Evolutionary conservation across 2,113 vertebrate genomes (phyloP).

Genomic region (Cathartes aura): DNA sequence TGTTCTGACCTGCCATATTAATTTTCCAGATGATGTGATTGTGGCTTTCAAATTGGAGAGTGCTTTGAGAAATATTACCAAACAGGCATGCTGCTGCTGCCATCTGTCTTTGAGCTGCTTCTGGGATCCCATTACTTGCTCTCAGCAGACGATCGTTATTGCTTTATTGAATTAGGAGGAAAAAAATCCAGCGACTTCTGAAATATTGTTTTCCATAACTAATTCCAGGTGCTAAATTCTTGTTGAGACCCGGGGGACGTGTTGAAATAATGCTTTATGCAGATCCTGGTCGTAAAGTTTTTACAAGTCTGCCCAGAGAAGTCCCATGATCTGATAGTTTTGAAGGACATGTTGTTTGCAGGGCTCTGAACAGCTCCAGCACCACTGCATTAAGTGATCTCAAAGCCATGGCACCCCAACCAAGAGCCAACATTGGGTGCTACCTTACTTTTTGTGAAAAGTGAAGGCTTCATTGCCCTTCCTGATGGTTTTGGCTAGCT

Average conservation of each 20-base stretch:
- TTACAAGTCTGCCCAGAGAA: neutral
- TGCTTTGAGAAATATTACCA: neutral
- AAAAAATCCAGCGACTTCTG: neutral
- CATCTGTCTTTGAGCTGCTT: constrained; percentile 52
- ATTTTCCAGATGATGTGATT: constrained; percentile 21
- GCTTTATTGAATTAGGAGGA: neutral
- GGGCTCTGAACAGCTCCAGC: neutral
- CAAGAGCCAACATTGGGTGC: fast-evolving
- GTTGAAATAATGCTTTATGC: neutral
- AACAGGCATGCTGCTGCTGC: constrained; percentile 41
- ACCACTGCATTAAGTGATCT: neutral
- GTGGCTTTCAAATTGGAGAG: constrained; percentile 37
- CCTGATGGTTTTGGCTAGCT: neutral
- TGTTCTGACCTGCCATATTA: constrained; percentile 13
- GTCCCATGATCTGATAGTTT: neutral
- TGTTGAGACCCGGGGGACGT: fast-evolving
- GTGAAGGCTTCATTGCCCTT: neutral
- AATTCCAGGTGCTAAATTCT: neutral
- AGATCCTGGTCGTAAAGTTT: neutral
- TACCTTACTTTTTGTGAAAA: neutral
- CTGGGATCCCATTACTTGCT: constrained; percentile 19
- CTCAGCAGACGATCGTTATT: neutral
- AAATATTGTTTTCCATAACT: neutral
- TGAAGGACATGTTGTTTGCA: neutral
- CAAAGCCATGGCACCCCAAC: neutral